Percentiles rank a stretch among this genome's conserved stretches.
Conservation (phyloP, 2,888 invertebrate species). For the Apodemia mormo region DNA sequence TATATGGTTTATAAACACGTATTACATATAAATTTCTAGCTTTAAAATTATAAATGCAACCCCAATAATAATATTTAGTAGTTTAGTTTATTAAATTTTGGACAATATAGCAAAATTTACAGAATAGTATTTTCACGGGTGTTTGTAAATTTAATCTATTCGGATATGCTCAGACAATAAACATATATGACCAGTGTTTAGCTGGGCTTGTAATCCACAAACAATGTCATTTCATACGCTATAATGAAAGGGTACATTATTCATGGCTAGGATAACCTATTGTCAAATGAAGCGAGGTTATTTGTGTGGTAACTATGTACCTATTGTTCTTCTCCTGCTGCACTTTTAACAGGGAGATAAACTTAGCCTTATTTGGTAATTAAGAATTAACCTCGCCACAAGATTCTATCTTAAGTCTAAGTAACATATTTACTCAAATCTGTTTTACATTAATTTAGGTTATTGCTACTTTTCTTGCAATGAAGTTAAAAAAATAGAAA, state of each 20-base stretch:
- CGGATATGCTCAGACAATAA: slow-evolving; percentile 7
- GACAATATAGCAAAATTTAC: neutral
- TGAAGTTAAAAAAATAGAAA: too few relatives aligned
- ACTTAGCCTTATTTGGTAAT: too few relatives aligned
- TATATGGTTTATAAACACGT: too few relatives aligned
- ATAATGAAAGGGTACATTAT: slow-evolving; percentile 20
- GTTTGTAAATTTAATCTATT: neutral
- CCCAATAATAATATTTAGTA: too few relatives aligned
- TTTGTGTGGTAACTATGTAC: neutral
- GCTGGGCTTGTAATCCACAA: slow-evolving; percentile 6
- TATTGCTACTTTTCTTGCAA: too few relatives aligned
- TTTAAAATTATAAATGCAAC: too few relatives aligned
- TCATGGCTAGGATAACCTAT: slow-evolving; percentile 19
- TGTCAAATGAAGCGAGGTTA: slow-evolving; percentile 18
- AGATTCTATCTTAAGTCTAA: too few relatives aligned
- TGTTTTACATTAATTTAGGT: too few relatives aligned
- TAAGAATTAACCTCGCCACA: too few relatives aligned
- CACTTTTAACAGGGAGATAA: too few relatives aligned
- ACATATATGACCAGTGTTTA: slow-evolving; percentile 12
- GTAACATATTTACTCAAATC: too few relatives aligned
- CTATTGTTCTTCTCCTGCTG: neutral
- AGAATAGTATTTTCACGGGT: neutral
- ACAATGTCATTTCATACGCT: neutral
- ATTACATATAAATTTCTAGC: too few relatives aligned
- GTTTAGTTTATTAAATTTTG: neutral